Conservation (phyloP, 2,888 invertebrate genomes). For the Nematopogon swammerdamellus region DNA sequence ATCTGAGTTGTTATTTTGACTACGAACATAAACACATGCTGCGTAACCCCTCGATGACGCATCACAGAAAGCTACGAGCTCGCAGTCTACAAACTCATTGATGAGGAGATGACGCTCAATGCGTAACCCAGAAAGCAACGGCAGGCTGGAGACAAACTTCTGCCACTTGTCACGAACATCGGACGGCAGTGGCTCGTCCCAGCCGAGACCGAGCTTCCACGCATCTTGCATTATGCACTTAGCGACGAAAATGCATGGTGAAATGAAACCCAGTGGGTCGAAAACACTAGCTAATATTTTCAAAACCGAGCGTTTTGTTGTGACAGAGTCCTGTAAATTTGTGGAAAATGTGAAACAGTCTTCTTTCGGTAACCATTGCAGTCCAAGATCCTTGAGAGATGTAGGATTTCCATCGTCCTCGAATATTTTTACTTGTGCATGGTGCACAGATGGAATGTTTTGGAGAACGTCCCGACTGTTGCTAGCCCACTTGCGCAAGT, state of each 20-base stretch:
- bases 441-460: slow-evolving; percentile 6
- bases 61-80: not conserved
- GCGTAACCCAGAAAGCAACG: not conserved
- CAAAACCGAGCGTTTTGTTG: not conserved
- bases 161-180: not conserved
- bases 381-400: slow-evolving; percentile 10
- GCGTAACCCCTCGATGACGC: not conserved
- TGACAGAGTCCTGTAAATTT: not conserved
- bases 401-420: slow-evolving; percentile 4
- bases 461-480: slow-evolving; percentile 3
- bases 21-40: not conserved
- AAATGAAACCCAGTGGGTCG: not conserved
- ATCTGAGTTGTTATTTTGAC: not conserved
- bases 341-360: slow-evolving; percentile 3
- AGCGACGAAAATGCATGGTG: slow-evolving; percentile 5
- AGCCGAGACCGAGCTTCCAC: slow-evolving; percentile 7
- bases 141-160: not conserved
- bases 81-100: not conserved
- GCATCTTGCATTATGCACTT: slow-evolving; percentile 8
- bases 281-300: not conserved
- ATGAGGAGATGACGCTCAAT: not conserved
- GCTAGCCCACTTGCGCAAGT: slow-evolving; percentile 13
- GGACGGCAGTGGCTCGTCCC: slow-evolving; percentile 5
- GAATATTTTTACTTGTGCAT: slow-evolving; percentile 2
- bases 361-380: slow-evolving; percentile 10